Evolutionary conservation across 2,113 vertebrate genomes (phyloP).

Genomic region (Phylloscopus whistleri): DNA sequence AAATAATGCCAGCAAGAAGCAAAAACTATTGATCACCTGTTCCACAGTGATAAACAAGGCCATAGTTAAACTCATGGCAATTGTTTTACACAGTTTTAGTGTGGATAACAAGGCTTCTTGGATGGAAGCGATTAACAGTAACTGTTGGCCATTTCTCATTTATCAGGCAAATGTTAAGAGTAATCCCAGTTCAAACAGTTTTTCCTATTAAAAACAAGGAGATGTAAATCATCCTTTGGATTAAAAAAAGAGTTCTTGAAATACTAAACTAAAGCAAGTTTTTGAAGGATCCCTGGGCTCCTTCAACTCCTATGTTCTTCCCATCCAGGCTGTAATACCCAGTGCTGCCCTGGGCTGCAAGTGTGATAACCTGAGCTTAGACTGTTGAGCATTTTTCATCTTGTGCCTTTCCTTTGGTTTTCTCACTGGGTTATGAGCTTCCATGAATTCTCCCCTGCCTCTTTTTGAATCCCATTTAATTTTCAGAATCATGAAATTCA

Average conservation of each 20-base stretch:
- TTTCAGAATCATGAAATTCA: background rate
- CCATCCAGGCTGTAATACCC: background rate
- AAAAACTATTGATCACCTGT: background rate
- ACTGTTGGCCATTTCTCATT: background rate
- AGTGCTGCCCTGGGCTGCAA: background rate
- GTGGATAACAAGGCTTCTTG: background rate
- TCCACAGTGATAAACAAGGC: background rate
- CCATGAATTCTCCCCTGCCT: background rate
- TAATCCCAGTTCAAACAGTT: background rate
- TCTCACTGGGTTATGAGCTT: background rate
- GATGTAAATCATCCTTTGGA: background rate
- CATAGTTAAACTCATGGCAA: background rate
- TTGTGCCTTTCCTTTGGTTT: background rate
- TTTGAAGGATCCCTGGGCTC: background rate
- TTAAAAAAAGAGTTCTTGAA: background rate
- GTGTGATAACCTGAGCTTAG: background rate
- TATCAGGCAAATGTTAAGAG: background rate
- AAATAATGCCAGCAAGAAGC: background rate
- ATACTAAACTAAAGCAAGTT: background rate
- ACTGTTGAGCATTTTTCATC: background rate
- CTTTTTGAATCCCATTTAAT: background rate
- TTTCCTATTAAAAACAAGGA: background rate
- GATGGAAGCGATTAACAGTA: background rate
- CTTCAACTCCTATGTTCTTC: background rate
- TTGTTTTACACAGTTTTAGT: background rate